Base-by-base conservation (phyloP, 2,113 vertebrate genomes). In the Dicrurus megarhynchus region DNA sequence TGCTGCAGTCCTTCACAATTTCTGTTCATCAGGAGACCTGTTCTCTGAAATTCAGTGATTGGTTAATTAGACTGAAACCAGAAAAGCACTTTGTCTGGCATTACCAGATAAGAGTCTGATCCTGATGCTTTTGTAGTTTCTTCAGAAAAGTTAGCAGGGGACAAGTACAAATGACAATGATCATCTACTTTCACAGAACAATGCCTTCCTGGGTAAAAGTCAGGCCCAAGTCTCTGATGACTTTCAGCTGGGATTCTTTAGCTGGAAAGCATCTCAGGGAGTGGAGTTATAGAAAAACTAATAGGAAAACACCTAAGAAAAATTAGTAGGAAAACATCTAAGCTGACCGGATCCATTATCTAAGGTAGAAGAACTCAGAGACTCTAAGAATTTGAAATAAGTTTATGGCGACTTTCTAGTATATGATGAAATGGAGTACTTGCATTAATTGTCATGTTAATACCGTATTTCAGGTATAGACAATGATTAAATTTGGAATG, bases 11-110 rank as follows among this genome's bases (percentile, higher is more conserved):
- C 24, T 42, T 68, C 26, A 56, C 16, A 26, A 4, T 32, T 61
- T 75, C 13, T 41, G 18, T 8, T 59, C 22, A 53, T 69, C n/a
- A n/a, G 12, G 19, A 81, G 22, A 61, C 28, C 7, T 27, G 3
- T 17, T 57, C 42, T 70, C 28, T 20, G 24, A 65, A 89, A 87
- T 20, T n/a, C 30, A 44, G 4, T 6, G 10, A 37, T 12, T 22
- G 35, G 19, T 46, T 90, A 57, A 28, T 46, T 63, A 46, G n/a
- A 63, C 11, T 59, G 47, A 70, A 87, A 82, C 3, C 16, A 52
- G 22, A 44, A 44, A 10, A 70, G 3, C 8, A 16, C 4, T n/a
- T 8, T 1, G 0, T 14, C 9, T 64, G 22, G 16, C 26, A n/a
- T 13, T 56, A 37, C 8, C 11, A 22, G 41, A 19, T 18, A 42